These are phyloP conservation scores for Spodoptera frugiperda DNA, from an alignment of 1,140 invertebrate species.

Conservation along the genomic window DNA sequence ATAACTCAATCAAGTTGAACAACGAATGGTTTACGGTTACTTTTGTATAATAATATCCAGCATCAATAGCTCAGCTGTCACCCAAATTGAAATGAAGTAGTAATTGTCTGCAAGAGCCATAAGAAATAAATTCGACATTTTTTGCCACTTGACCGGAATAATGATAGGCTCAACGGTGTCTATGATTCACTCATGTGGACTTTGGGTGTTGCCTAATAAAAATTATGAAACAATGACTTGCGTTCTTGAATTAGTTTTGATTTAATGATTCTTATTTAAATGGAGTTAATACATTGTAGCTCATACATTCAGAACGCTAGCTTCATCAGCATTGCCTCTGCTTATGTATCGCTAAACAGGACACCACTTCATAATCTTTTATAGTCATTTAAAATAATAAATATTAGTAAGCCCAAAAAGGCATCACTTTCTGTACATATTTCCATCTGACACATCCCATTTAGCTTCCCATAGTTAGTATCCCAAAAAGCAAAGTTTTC, in stretches of 20 bases:
- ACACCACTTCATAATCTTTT: background rate
- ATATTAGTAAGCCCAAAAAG: background rate
- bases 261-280: no score
- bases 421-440: constrained; percentile 4
- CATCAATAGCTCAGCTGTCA: constrained; percentile 14
- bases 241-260: no score
- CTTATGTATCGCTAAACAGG: no score
- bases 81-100: constrained; percentile 17
- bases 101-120: background rate
- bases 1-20: constrained; percentile 19
- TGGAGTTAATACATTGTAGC: no score
- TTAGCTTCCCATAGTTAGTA: background rate
- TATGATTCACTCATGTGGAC: constrained; percentile 3
- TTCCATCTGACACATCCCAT: background rate
- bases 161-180: background rate
- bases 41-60: constrained; percentile 21
- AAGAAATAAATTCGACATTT: background rate
- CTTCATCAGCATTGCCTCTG: no score
- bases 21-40: background rate
- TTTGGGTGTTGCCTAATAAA: background rate
- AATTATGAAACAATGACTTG: no score
- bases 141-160: constrained; percentile 25
- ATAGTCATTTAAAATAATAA: background rate
- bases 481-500: background rate
- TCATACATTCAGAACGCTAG: no score